Base-by-base conservation (phyloP, 2,888 invertebrate genomes). In the Dyspetes luteomarginatus region DNA sequence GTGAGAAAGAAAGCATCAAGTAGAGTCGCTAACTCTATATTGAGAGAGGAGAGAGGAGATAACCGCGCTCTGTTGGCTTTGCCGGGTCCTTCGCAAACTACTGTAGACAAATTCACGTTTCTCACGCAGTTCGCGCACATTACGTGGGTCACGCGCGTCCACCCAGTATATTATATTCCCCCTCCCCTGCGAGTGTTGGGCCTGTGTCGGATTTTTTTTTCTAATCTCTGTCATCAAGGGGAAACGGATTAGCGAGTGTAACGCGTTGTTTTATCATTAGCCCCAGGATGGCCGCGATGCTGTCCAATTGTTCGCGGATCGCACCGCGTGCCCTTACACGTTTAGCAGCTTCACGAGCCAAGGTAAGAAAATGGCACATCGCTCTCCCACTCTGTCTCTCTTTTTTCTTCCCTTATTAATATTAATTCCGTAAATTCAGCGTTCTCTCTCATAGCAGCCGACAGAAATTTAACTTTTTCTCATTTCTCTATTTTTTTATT, bases 261-360 rank as follows among this genome's bases (percentile, higher is more conserved):
- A 73, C 64, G n/a, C n/a, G n/a, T n/a, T n/a, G 62, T 78, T 74
- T 74, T 28, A 65, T 22, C 73, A n/a, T 48, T 65, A n/a, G n/a
- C 55, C 56, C 78, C 83, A 91, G 89, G 89, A 90, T 91, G 89
- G 88, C 88, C 88, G 91, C 89, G 86, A 91, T 92, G 88, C 86
- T 92, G 86, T 90, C 90, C 86, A 91, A 91, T 82, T 91, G 89
- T 87, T 88, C 90, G 87, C 90, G 91, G 86, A 82, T 90, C 76
- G 88, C 87, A 75, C 90, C 91, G 75, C 91, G 91, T 82, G 86
- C 86, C 58, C 84, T 92, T 72, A 88, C 88, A 81, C 91, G 89
- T 56, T 81, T 90, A 84, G 87, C 88, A 80, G 84, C 88, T 69
- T 86, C 88, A 22, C 90, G 88, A 83, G 86, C 88, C 62, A 90